Base-by-base conservation (phyloP, 2,797 vertebrate species). In the Sitta carolinensis region DNA sequence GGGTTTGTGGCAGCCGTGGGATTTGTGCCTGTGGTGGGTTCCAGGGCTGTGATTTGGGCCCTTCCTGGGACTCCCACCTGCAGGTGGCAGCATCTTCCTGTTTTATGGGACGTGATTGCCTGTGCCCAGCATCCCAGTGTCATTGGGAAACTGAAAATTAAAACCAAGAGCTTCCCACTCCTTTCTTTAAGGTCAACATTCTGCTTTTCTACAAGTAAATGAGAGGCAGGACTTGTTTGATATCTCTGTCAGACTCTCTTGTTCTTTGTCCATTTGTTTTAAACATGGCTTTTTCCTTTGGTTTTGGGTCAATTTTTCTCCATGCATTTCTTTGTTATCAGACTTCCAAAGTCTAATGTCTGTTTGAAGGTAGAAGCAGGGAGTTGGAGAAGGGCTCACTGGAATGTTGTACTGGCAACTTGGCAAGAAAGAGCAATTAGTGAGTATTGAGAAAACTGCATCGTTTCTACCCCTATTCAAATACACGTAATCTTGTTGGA, bases 1-100 rank as follows among this genome's bases (percentile, higher is more conserved):
- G 50, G 32, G 14, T 57, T 30, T 22, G 7, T 2, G 21, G 36
- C 2, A 2, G 13, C 30, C 4, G 25, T 1, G 8, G 23, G 6
- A 8, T 4, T 29, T 23, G 27, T 4, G n/a, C 30, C 34, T 5
- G 8, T 0, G 0, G 23, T 4, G 59, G 75, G 38, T 69, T 10
- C 34, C 57, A 2, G 66, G n/a, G 61, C 21, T 50, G 76, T 20
- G 72, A 68, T 81, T 55, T 68, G 29, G 69, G 32, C n/a, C 52
- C 55, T 75, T 45, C 43, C 58, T 45, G 85, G 84, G 61, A 18
- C 45, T 89, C 26, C 0, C 32, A 50, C 96, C 98, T 94, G 95
- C 86, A 98, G 98, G 97, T 98, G 98, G 98, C 98, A 98, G 97
- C 97, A 96, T 62, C 68, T 95, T 85, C 97, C 97, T 97, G 97